These are phyloP conservation scores for Temnothorax curvispinosus DNA, from an alignment of 1,140 invertebrate species.

Conservation along the genomic window DNA sequence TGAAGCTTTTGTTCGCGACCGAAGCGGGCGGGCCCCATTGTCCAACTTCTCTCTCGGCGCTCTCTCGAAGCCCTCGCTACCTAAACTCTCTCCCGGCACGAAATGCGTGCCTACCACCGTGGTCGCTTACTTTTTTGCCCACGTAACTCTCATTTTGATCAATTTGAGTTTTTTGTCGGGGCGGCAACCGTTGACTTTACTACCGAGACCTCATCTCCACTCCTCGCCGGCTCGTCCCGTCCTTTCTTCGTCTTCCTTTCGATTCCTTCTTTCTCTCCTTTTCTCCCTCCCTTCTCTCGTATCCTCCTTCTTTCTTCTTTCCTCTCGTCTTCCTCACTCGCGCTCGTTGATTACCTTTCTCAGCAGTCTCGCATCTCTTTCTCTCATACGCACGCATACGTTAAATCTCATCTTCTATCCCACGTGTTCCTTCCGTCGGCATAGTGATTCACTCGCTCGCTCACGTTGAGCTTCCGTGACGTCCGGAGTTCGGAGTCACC, in stretches of 20 bases:
- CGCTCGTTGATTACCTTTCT: conserved; percentile 73
- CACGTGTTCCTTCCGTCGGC: conserved; percentile 30
- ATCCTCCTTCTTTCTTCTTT: conserved; percentile 7
- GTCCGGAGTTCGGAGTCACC: conserved; percentile 56
- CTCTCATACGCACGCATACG: conserved; percentile 57
- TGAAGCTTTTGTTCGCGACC: conserved; percentile 43
- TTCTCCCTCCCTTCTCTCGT: background rate
- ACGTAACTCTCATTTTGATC: conserved; percentile 81
- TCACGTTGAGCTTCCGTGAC: conserved; percentile 63
- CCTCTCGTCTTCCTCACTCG: conserved; percentile 47
- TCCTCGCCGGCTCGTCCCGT: conserved; percentile 56
- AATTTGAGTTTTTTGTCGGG: conserved; percentile 81
- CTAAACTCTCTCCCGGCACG: conserved; percentile 72
- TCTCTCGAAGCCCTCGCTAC: conserved; percentile 57
- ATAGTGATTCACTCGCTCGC: conserved; percentile 62
- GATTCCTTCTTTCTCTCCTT: background rate
- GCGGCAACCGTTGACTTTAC: conserved; percentile 80
- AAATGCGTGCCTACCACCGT: conserved; percentile 74
- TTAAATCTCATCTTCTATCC: conserved; percentile 59
- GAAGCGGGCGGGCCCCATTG: conserved; percentile 22
- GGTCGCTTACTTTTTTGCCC: conserved; percentile 79
- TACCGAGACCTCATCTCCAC: conserved; percentile 74
- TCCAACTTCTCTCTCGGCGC: conserved; percentile 7
- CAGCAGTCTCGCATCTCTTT: conserved; percentile 24
- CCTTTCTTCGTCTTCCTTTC: conserved; percentile 30